Conservation (phyloP, 2,113 vertebrate genomes). For the Pseudolaguvia tuberculata region DNA sequence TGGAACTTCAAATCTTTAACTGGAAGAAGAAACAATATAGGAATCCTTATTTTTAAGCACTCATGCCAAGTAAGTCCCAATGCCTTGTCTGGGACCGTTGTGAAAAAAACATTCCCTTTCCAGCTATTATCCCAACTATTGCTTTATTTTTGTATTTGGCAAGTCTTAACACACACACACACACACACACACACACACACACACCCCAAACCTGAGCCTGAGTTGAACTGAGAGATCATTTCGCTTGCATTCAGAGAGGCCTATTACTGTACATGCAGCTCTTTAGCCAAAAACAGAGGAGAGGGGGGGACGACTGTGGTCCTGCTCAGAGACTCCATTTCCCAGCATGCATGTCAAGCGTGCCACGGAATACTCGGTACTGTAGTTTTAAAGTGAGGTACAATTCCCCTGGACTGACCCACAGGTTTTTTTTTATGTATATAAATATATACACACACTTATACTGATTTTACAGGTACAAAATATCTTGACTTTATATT, state of each 20-base stretch:
- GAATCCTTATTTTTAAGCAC: not conserved
- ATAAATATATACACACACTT: slow-evolving; percentile 4
- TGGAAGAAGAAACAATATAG: slow-evolving; percentile 31
- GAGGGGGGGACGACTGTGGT: slow-evolving; percentile 20
- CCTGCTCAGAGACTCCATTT: slow-evolving; percentile 54
- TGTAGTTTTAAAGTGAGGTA: slow-evolving; percentile 60
- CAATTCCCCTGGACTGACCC: slow-evolving; percentile 29
- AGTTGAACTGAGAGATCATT: slow-evolving; percentile 45
- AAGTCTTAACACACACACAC: slow-evolving; percentile 22
- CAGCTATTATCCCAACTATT: slow-evolving; percentile 32
- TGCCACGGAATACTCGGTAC: slow-evolving; percentile 55
- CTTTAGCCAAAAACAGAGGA: slow-evolving; percentile 63
- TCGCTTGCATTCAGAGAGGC: slow-evolving; percentile 67
- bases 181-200: not conserved
- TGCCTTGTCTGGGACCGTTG: not conserved
- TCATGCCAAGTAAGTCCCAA: slow-evolving; percentile 27
- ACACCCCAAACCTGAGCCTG: slow-evolving; percentile 39
- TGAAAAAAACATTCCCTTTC: slow-evolving; percentile 35
- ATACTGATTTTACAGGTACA: slow-evolving; percentile 31
- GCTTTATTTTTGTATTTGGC: slow-evolving; percentile 41
- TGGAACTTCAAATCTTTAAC: slow-evolving; percentile 22
- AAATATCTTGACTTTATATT: slow-evolving; percentile 19
- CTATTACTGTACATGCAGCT: slow-evolving; percentile 72
- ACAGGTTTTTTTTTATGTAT: not conserved
- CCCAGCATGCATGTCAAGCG: slow-evolving; percentile 60